Evolutionary conservation across 30 jellyfish, hydroid and myxozoan genomes (phyloP).

Genomic region (Clytia hemisphaerica): DNA sequence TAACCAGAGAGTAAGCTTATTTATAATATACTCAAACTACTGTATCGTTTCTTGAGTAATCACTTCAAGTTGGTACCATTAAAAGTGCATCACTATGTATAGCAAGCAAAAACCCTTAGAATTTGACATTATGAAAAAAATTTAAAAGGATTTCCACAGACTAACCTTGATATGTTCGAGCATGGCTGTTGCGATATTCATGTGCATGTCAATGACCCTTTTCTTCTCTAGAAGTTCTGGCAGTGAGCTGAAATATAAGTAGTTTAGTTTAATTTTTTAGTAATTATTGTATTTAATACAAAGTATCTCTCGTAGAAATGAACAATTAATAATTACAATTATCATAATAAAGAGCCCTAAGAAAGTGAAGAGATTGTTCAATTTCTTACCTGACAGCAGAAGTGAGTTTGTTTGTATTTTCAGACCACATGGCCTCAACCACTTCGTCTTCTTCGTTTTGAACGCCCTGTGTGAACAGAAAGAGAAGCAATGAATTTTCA

Average conservation of each 20-base stretch:
- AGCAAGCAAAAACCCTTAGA: not conserved
- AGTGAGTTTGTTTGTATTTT: conserved; percentile 77
- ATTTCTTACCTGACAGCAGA: conserved; percentile 85
- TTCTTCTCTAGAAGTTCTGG: conserved; percentile 85
- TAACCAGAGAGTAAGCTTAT: too few relatives aligned
- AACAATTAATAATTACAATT: too few relatives aligned
- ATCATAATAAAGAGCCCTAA: not conserved
- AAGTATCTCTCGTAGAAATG: too few relatives aligned
- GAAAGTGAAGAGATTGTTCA: not conserved
- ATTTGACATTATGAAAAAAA: too few relatives aligned
- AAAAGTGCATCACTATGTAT: not conserved
- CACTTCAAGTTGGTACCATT: too few relatives aligned
- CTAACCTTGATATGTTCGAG: conserved; percentile 85
- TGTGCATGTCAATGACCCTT: conserved; percentile 86
- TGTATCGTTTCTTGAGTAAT: too few relatives aligned
- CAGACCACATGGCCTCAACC: conserved; percentile 87
- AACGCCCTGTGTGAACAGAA: conserved; percentile 58
- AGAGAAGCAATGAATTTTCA: too few relatives aligned
- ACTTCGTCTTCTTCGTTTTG: conserved; percentile 75
- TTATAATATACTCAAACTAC: too few relatives aligned
- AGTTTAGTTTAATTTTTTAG: too few relatives aligned
- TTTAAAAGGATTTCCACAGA: too few relatives aligned
- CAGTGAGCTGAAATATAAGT: conserved; percentile 52
- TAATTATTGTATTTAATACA: too few relatives aligned
- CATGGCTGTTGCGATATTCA: conserved; percentile 83